Evolutionary conservation across 2,113 vertebrate species (phyloP), one percentile per base, ranked within the genome.

Genomic region (Cryptotis parvus): DNA sequence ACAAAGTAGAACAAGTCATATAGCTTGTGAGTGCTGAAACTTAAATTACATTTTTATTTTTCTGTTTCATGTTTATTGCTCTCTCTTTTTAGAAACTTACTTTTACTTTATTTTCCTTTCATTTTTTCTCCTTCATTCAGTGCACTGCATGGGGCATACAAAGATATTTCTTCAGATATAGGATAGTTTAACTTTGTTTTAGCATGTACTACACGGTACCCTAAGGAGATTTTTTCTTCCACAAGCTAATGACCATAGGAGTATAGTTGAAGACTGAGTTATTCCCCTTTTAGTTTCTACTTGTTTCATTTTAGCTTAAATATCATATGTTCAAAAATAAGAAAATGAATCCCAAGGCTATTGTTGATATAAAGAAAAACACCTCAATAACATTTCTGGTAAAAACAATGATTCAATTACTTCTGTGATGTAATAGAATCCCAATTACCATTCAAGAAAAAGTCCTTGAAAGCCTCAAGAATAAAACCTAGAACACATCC

Each of bases 121-220:
- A 4, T 52, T 84, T 66, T 52, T 12, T 89, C n/a, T 7, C 6
- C 41, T 69, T 9, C 73, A 39, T 68, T 84, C 2, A 43, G 4
- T 66, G 6, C 4, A 87, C 2, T 24, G 45, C 2, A 12, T 76
- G 16, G 27, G 15, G 29, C 22, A 75, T 83, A 1, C 15, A 78
- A 81, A 78, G 5, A 39, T 65, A 81, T 39, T 87, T 91, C 9
- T 52, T 58, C 78, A 4, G 27, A 95, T 70, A 68, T 31, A 33
- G 33, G 6, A 61, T 49, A 78, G 5, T 33, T 90, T 69, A 72
- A 27, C 41, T 49, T 93, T 63, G 4, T 76, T 26, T 77, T 65
- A 65, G n/a, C 9, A 80, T 75, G 22, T 12, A 81, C 8, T 80
- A 73, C 3, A 65, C 78, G 39, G 9, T 1, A 82, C 55, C 12